Percentiles rank a stretch among this genome's conserved stretches.
phyloP scores from a whole-genome alignment of 2,888 invertebrate species.

The Sussaba pulchella region DNA sequence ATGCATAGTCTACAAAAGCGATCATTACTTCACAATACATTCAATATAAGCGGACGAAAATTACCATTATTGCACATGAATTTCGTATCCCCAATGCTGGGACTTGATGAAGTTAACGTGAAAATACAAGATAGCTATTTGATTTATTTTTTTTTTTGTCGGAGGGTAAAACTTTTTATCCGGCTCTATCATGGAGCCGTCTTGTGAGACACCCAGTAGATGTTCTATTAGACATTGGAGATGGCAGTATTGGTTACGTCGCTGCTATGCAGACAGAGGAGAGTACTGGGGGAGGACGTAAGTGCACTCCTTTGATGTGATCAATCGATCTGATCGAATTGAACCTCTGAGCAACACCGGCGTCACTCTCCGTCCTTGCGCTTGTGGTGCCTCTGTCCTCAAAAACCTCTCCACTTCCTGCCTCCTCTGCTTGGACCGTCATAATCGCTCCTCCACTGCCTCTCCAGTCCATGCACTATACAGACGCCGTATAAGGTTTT shows the following conservation, averaged over 20 bases:
- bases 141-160: no score
- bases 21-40: neutral
- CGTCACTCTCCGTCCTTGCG: constrained; percentile 32
- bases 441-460: neutral
- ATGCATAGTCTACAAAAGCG: neutral
- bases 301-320: constrained; percentile 71
- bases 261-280: constrained; percentile 22
- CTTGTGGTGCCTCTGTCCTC: constrained; percentile 34
- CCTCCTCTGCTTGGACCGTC: neutral
- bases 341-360: constrained; percentile 23
- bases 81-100: no score
- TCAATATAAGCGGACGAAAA: neutral
- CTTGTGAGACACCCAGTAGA: constrained; percentile 18
- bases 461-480: neutral
- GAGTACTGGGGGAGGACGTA: constrained; percentile 35
- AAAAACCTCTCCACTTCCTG: constrained; percentile 10
- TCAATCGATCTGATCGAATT: constrained; percentile 65
- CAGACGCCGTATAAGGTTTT: constrained; percentile 3
- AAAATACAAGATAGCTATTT: no score
- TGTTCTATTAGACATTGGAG: neutral
- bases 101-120: no score
- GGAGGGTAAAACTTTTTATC: no score
- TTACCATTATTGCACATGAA: no score
- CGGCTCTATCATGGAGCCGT: no score
- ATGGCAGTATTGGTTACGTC: constrained; percentile 26